phyloP scores from a whole-genome alignment of 2,113 vertebrate genomes.

The Brachyistius frenatus region DNA sequence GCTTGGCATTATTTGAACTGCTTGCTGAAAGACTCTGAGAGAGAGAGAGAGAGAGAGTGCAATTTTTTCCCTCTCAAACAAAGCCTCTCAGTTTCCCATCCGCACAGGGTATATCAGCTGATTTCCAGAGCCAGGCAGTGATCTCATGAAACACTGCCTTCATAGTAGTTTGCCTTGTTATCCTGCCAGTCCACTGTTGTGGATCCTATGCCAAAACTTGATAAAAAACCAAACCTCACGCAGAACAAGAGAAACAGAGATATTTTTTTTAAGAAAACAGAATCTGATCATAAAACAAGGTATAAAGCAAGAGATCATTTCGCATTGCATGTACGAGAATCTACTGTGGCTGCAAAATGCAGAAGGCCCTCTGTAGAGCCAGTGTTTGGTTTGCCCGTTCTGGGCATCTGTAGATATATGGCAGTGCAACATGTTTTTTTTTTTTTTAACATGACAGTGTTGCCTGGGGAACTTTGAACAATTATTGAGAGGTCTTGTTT shows the following conservation, averaged over 20 bases:
- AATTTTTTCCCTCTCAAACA: slow-evolving; percentile 41
- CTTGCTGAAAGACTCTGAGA: slow-evolving; percentile 12
- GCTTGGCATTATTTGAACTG: not conserved
- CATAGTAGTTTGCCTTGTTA: slow-evolving; percentile 20
- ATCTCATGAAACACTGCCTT: slow-evolving; percentile 35
- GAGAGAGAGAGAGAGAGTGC: slow-evolving; percentile 3
- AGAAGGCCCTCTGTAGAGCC: too few species aligned
- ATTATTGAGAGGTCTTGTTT: not conserved
- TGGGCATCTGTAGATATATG: too few species aligned
- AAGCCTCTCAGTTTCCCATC: slow-evolving; percentile 47
- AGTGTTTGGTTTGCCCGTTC: too few species aligned
- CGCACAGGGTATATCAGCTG: slow-evolving; percentile 30
- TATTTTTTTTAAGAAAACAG: too few species aligned
- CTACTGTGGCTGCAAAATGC: too few species aligned
- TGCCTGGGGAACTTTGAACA: not conserved
- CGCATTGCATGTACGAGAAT: too few species aligned
- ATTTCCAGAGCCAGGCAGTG: slow-evolving; percentile 45
- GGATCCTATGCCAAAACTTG: not conserved
- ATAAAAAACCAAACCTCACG: too few species aligned
- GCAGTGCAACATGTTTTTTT: too few species aligned
- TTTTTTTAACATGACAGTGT: not conserved
- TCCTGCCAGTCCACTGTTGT: slow-evolving; percentile 15
- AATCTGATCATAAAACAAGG: slow-evolving; percentile 5
- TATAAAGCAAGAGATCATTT: not conserved
- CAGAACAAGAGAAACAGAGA: too few species aligned